Percentiles rank a stretch among this genome's conserved stretches.
phyloP scores from a whole-genome alignment of 2,888 invertebrate species.

The Ochropacha duplaris region DNA sequence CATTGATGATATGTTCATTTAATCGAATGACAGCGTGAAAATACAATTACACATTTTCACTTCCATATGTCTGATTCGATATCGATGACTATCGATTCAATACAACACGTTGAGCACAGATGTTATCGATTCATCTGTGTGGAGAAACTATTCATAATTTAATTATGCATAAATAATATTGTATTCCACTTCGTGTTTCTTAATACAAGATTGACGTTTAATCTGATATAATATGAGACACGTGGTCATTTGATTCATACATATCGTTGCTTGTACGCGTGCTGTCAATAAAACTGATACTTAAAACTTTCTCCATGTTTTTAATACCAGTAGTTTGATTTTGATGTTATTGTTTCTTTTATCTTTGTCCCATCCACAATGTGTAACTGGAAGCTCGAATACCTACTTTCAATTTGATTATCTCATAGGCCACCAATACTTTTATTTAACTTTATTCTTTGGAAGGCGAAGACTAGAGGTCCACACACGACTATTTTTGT shows the following conservation, averaged over 20 bases:
- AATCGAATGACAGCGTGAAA: slow-evolving; percentile 1
- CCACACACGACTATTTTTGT: too few relatives aligned
- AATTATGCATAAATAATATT: slow-evolving; percentile 7
- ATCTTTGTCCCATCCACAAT: background rate
- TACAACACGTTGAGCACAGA: slow-evolving; percentile 1
- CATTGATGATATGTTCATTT: background rate
- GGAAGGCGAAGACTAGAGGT: too few relatives aligned
- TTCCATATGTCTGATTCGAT: slow-evolving; percentile 2
- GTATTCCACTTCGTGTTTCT: slow-evolving; percentile 1
- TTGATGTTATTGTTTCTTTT: background rate
- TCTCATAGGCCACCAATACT: background rate
- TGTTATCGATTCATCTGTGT: background rate
- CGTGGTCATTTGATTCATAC: background rate
- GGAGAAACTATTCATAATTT: slow-evolving; percentile 3
- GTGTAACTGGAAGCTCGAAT: background rate
- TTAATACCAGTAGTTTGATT: background rate
- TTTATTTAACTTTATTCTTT: too few relatives aligned
- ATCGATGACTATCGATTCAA: background rate
- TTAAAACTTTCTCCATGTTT: background rate
- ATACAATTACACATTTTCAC: background rate
- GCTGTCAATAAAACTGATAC: background rate
- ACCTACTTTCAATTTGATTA: background rate
- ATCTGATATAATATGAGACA: slow-evolving; percentile 2
- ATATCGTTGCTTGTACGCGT: background rate
- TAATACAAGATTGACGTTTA: slow-evolving; percentile 7